Evolutionary conservation across 1,140 invertebrate genomes (phyloP).

Genomic region (Nebria ingens): DNA sequence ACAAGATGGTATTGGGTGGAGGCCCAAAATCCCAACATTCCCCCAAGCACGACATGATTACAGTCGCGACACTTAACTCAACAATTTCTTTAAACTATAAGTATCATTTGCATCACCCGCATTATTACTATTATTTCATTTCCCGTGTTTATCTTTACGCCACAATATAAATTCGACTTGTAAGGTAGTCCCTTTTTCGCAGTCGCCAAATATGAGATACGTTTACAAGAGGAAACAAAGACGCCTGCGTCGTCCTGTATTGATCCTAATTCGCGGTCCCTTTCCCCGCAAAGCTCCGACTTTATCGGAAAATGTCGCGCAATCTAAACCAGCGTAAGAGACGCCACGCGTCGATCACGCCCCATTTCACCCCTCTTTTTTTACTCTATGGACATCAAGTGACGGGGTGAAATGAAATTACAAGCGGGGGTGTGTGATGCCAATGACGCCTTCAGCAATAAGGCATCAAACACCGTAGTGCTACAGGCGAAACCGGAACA

Average conservation of each 20-base stretch:
- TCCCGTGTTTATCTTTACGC: too few relatives aligned
- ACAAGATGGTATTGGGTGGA: slow-evolving; percentile 67
- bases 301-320: background rate
- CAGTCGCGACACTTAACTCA: background rate
- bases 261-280: background rate
- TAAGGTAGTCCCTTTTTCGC: too few relatives aligned
- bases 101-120: too few relatives aligned
- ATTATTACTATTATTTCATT: too few relatives aligned
- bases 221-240: background rate
- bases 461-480: background rate
- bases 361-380: background rate
- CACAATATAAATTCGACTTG: too few relatives aligned
- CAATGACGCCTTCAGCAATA: background rate
- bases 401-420: background rate
- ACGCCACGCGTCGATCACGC: background rate
- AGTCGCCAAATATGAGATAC: too few relatives aligned
- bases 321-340: background rate
- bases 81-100: too few relatives aligned
- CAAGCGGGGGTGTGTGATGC: background rate
- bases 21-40: slow-evolving; percentile 62
- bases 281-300: background rate
- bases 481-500: background rate
- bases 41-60: slow-evolving; percentile 33
- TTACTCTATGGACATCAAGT: background rate
- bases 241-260: background rate